Conservation (phyloP, 2,888 invertebrate species). For the Carpatolechia fugitivella region DNA sequence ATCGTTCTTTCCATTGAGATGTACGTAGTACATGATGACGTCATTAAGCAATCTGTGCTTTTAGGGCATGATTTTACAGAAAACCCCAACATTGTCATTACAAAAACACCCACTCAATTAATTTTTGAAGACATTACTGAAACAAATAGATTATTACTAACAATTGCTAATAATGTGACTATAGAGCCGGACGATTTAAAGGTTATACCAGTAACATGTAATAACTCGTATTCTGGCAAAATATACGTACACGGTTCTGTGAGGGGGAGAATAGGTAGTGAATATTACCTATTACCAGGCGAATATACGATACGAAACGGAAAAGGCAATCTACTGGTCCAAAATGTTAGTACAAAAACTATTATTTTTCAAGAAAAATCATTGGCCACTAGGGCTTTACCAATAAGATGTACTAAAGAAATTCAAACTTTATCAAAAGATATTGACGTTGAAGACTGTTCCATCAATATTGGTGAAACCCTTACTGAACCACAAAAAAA, state of each 20-base stretch:
- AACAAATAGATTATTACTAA: background rate
- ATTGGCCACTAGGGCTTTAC: constrained; percentile 1
- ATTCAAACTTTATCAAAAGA: background rate
- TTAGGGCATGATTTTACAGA: constrained; percentile 15
- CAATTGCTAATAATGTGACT: background rate
- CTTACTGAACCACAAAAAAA: constrained; percentile 2
- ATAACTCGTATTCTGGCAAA: background rate
- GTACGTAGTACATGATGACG: constrained; percentile 8
- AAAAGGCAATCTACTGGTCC: background rate
- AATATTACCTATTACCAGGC: constrained; percentile 16
- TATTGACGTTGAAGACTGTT: background rate
- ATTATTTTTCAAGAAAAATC: background rate
- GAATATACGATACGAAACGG: constrained; percentile 9
- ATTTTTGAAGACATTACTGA: background rate
- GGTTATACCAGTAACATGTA: background rate
- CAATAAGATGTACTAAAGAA: background rate
- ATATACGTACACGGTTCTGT: constrained; percentile 12
- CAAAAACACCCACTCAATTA: constrained; percentile 2
- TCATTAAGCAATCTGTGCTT: background rate
- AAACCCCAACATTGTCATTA: constrained; percentile 2
- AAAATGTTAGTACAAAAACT: background rate
- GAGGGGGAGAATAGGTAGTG: constrained; percentile 5
- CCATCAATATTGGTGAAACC: constrained; percentile 4
- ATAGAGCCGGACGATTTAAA: background rate
- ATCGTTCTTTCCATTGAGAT: constrained; percentile 8